Base-by-base conservation (phyloP, 2,888 invertebrate genomes). In the Notocelia uddmanniana region DNA sequence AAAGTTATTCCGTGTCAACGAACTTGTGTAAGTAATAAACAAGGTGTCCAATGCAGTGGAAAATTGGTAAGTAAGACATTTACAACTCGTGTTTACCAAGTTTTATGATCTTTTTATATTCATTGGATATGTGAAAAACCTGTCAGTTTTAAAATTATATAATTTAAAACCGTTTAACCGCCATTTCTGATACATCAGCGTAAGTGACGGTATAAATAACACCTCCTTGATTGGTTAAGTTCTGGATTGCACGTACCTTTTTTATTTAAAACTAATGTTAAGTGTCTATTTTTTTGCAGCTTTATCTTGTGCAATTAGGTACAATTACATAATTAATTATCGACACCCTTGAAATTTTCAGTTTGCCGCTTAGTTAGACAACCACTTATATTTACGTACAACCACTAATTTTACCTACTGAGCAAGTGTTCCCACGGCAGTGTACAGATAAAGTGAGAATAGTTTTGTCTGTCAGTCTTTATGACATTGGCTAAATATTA, bases 1-100 rank as follows among this genome's bases (percentile, higher is more conserved):
- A 50, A 64, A 66, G 60, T 59, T 50, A 58, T 67, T 55, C 67
- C 54, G 54, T 73, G 73, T 70, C 70, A 73, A 66, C 70, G 73
- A 73, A 66, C 70, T 67, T 66, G 57, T 57, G 54, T 50, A 66
- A 55, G 54, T 64, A 73, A 69, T 73, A 73, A 66, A 73, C 69
- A 69, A 69, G 59, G 58, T 62, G 19, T 45, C 21, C 11, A 34
- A 37, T 73, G 48, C 64, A 69, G 59, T 64, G 31, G 58, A 59
- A 59, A 21, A 66, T 60, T 48, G 54, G 66, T 69, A 52, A 55
- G 59, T 34, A 54, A 58, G 58, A 60, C 41, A 26, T 63, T 68
- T 66, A 52, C 31, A 15, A 52, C 68, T 64, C 72, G 68, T 68
- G 34, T 11, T 34, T 62, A 50, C 8, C 19, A 10, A 2, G 11